A percentile compares a stretch with the other conserved stretches of the same genome.
These are phyloP conservation scores for Telmatochromis bifrenatus DNA, from an alignment of 2,113 vertebrate genomes.

Conservation along the genomic window DNA sequence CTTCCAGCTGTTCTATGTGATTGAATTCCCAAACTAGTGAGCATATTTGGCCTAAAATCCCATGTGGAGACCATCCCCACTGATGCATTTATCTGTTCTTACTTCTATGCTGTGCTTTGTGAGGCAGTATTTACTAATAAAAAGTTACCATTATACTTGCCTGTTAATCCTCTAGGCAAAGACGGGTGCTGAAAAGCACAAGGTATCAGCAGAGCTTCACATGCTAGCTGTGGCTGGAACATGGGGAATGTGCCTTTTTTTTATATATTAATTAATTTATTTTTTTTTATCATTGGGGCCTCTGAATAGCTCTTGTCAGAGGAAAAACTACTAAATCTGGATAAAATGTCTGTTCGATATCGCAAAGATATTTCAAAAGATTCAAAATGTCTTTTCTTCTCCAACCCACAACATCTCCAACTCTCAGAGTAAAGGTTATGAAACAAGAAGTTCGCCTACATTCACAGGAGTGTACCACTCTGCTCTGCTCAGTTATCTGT, in stretches of 20 bases:
- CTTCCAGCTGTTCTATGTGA: not conserved
- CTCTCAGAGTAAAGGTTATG: not conserved
- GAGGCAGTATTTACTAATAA: not conserved
- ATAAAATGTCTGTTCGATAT: not conserved
- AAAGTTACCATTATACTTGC: slow-evolving; percentile 38
- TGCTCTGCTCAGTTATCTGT: not conserved
- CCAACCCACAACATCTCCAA: not conserved
- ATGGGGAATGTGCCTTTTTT: not conserved
- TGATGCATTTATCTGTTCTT: not conserved
- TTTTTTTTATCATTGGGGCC: not conserved
- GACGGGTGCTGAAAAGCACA: not conserved
- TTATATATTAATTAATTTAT: not conserved
- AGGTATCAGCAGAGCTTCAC: slow-evolving; percentile 46
- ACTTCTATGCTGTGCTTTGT: not conserved
- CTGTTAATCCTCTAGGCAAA: not conserved
- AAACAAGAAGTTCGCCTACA: not conserved
- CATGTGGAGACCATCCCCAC: not conserved
- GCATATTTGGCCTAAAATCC: not conserved
- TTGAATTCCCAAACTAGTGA: not conserved
- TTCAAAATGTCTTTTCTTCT: not conserved
- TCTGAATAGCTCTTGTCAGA: not conserved
- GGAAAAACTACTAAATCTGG: not conserved
- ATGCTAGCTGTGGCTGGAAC: slow-evolving; percentile 33
- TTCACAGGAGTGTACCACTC: not conserved
- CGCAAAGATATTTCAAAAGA: not conserved